Evolutionary conservation across 2,888 invertebrate genomes (phyloP), one percentile per base, ranked within the genome.

Genomic region (Proisotoma minuta): DNA sequence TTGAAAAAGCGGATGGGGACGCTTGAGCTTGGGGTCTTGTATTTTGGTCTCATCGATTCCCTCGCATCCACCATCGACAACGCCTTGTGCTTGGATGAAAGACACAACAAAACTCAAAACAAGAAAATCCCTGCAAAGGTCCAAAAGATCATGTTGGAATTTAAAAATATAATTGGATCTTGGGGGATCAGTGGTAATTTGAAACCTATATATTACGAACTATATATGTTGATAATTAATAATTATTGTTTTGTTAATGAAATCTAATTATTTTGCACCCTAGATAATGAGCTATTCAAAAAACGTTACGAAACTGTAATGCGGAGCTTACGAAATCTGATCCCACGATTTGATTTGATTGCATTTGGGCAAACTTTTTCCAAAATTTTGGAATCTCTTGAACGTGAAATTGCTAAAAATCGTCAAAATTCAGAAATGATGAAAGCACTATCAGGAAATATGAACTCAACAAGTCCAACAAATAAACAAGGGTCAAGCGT

Each of bases 141-240:
- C 2, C 57, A 68, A 43, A 72, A 68, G 34, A 49, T 70, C 22
- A 59, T 72, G 57, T 15, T 63, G n/a, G 70, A 72, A 26, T 63
- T 72, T 27, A 65, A 69, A 34, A 66, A 59, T 28, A 59, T 69
- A 15, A 43, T 72, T 24, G 63, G 61, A 18, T 51, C 57, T 15
- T 72, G 72, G 72, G 65, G 66, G 3, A 20, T 65, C 2, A 65
- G 59, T 56, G 64, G 71, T 71, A 68, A 59, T 47, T 8, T n/a
- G 59, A 39, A 34, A 26, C n/a, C n/a, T n/a, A n/a, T n/a, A n/a
- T n/a, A n/a, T n/a, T n/a, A n/a, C n/a, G n/a, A 57, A 52, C 5
- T 12, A 43, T 23, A 40, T 22, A 2, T 48, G 8, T 3, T 20
- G n/a, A 8, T 8, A 50, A 4, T 22, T 22, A 47, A 18, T 10